Base-by-base conservation (phyloP, 1,140 invertebrate genomes). In the Oppia nitens region DNA sequence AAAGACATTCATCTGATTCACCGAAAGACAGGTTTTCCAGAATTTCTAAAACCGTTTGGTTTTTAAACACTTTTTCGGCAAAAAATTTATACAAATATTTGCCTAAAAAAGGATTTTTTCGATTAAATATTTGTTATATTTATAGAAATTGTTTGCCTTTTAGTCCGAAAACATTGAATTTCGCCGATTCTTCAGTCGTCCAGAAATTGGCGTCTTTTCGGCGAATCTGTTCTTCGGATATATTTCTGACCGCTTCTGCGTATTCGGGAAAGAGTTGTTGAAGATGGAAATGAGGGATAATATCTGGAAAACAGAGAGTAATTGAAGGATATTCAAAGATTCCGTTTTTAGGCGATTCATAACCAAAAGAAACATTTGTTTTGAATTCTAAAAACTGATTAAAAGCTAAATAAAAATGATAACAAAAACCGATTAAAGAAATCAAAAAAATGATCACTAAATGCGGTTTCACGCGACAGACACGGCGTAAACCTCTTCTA, bases 371-470 rank as follows among this genome's bases (percentile, higher is more conserved):
- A 12, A 49, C 50, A n/a, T 40, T 57, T 20, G 56, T 57, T 49
- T 57, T 57, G 32, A 49, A 57, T n/a, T 52, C 50, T 47, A 45
- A 57, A 40, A 49, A 57, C 25, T 57, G 56, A 23, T 40, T 27
- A 11, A 57, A 23, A 3, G 56, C 50, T 11, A 57, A 28, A 45
- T 57, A 21, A 23, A 57, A 57, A 45, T 57, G 56, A 45, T 57
- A 57, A 52, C 56, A 57, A 52, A 57, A 57, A 17, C 56, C 56
- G 23, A 40, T 27, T 1, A 57, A 25, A 52, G 47, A 49, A 21
- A 57, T 50, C 17, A 57, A n/a, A 26, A 57, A 57, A 3, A 57
- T 57, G 45, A 57, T 49, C n/a, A 57, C 48, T 23, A 57, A 24
- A 52, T 57, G 56, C n/a, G 56, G 56, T 20, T 29, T 24, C 1